Conservation (phyloP, 1,140 invertebrate genomes). For the Sarcophaga peregrina region DNA sequence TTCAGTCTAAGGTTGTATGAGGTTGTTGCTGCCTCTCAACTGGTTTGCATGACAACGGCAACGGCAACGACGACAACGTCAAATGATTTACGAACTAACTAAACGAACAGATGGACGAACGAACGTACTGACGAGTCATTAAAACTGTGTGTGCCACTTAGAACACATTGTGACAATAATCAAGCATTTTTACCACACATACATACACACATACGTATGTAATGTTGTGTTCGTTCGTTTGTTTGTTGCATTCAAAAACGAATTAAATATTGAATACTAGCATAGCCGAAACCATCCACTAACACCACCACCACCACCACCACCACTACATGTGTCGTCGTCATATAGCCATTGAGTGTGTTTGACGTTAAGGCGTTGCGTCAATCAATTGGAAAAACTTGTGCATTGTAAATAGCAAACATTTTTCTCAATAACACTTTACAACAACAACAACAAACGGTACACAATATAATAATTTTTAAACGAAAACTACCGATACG, state of each 20-base stretch:
- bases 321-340: background rate
- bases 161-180: background rate
- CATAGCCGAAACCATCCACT: background rate
- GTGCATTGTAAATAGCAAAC: conserved; percentile 11
- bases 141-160: background rate
- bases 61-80: background rate
- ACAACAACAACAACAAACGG: background rate
- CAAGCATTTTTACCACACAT: background rate
- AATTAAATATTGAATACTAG: background rate
- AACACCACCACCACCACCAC: background rate
- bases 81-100: background rate
- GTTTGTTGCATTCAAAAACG: background rate
- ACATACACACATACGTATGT: background rate
- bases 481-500: conserved; percentile 1
- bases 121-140: background rate
- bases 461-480: background rate
- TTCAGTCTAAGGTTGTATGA: conserved; percentile 26
- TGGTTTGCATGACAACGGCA: conserved; percentile 28
- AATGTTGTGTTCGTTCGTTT: background rate
- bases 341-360: background rate
- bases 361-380: too few relatives aligned
- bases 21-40: conserved; percentile 38
- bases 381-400: background rate
- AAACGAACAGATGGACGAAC: background rate
- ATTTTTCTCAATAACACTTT: conserved; percentile 11